These are phyloP conservation scores for Ariolimax columbianus DNA, from an alignment of 2,888 invertebrate genomes.

Conservation along the genomic window DNA sequence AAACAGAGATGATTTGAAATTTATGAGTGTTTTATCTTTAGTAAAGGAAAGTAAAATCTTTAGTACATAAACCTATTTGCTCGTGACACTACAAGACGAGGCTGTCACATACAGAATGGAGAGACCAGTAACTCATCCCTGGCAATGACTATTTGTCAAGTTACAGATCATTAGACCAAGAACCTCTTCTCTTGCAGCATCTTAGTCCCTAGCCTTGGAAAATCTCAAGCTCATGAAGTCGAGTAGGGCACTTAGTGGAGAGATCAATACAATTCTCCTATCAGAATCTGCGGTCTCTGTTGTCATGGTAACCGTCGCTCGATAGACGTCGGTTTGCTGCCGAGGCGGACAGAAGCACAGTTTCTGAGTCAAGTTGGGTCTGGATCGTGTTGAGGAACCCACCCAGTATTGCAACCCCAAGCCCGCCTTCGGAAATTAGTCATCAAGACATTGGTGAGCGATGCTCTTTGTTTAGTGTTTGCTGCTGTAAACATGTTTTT, in stretches of 20 bases:
- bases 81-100: too few relatives aligned
- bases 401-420: not conserved
- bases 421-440: not conserved
- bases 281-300: slow-evolving; percentile 1
- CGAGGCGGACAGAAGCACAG: not conserved
- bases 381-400: not conserved
- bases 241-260: not conserved
- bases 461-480: not conserved
- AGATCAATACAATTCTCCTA: slow-evolving; percentile 17
- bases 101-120: too few relatives aligned
- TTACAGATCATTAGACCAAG: not conserved
- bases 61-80: too few relatives aligned
- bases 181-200: not conserved
- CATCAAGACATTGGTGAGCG: not conserved
- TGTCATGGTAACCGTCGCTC: slow-evolving; percentile 16
- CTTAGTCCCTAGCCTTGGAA: not conserved
- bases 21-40: too few relatives aligned
- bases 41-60: too few relatives aligned
- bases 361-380: not conserved
- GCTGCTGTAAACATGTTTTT: not conserved
- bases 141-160: not conserved
- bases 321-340: not conserved
- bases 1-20: too few relatives aligned
- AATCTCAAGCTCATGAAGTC: not conserved
- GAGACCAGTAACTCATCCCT: too few relatives aligned